Evolutionary conservation across 2,888 invertebrate species (phyloP), one percentile per base, ranked within the genome.

Genomic region (Pinctada fucata): DNA sequence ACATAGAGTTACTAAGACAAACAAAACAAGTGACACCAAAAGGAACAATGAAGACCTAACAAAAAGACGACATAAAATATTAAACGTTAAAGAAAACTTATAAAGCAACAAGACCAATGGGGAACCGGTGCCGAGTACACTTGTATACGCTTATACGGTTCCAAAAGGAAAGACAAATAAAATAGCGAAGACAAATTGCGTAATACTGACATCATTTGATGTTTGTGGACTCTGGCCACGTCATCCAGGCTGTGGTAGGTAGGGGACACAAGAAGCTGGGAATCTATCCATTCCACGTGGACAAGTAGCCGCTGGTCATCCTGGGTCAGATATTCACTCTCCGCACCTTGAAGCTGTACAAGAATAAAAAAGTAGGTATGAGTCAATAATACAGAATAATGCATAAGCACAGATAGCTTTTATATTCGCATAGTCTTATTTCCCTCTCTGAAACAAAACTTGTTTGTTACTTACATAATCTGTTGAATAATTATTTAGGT

Each of bases 221-320:
- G 95, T 92, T 95, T 96, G 92, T 96, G 96, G 82, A 96, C 93
- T 84, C 96, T 94, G 88, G 95, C 95, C 68, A 96, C 95, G 92
- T 96, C 96, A 91, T 96, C 96, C 91, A 96, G 96, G 90, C 95
- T 95, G 93, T 96, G 96, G 92, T 96, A 96, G 81, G 95, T 95
- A 81, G 96, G 95, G 92, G 96, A 95, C 92, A 96, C 96, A 79
- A 96, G 94, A 77, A 96, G 93, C 89, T 96, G 95, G 74, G 96
- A 95, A 91, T 96, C 96, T 88, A 95, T 95, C 96, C 96, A 96
- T 90, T 96, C 96, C 72, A 96, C 94, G 85, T 96, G 95, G 48
- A 96, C 95, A 31, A 95, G 94, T 72, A 96, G 93, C 87, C 95
- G 95, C 50, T 86, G 85, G 72, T 95, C 95, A 83, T 95, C 95